phyloP scores from a whole-genome alignment of 2,797 vertebrate genomes.

The Sandelia bainsii region DNA sequence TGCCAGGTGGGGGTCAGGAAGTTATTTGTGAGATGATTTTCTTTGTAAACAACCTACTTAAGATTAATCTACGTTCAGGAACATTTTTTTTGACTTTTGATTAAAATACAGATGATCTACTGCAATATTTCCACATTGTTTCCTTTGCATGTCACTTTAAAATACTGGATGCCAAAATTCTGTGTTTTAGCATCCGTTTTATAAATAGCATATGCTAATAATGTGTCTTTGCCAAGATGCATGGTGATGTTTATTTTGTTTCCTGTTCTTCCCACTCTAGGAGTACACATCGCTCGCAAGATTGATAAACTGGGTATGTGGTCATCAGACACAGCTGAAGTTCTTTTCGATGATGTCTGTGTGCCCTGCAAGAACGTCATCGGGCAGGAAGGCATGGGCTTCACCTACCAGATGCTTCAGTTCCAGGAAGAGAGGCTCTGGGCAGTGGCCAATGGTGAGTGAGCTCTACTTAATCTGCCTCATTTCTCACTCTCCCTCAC shows the following conservation, averaged over 20 bases:
- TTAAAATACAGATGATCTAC: neutral
- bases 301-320: conserved; percentile 90
- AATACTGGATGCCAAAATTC: neutral
- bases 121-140: neutral
- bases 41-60: neutral
- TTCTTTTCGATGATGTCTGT: conserved; percentile 90
- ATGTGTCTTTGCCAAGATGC: neutral
- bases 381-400: conserved; percentile 90
- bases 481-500: neutral
- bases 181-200: too few species aligned
- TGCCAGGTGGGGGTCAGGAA: conserved; percentile 79
- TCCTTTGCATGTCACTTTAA: neutral
- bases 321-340: conserved; percentile 88
- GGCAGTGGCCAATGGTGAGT: conserved; percentile 86
- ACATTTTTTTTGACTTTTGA: neutral
- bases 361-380: conserved; percentile 88
- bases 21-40: neutral
- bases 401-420: conserved; percentile 92
- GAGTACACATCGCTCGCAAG: conserved; percentile 88
- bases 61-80: neutral
- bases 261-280: conserved; percentile 56
- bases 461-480: neutral
- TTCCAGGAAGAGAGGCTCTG: conserved; percentile 92
- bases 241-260: conserved; percentile 14
- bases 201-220: conserved; percentile 1